Evolutionary conservation across 2,888 invertebrate genomes (phyloP), one percentile per base, ranked within the genome.

Genomic region (Pterobdella sp.): DNA sequence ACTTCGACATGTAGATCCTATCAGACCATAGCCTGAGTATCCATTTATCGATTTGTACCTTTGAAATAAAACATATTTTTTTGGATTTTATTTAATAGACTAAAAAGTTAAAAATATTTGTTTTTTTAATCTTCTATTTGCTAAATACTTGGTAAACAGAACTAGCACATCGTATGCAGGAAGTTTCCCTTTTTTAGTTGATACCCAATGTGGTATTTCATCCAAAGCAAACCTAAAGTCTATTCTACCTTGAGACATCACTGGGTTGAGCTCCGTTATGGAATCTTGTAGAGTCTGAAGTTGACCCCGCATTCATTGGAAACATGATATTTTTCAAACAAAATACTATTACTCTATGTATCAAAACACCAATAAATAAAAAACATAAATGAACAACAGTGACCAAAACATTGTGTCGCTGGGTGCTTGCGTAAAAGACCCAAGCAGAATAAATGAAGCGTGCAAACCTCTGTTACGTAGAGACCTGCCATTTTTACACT

Each of bases 291-390:
- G 10, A 7, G 42, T 42, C 42, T 63, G n/a, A 7, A 49, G n/a
- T 49, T 18, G 52, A n/a, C 14, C 14, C 14, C 14, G n/a, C 52
- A 49, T 49, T 18, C 14, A 49, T 18, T 49, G 14, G 52, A 49
- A 49, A 49, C 52, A n/a, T 49, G 52, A 18, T 49, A 49, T 49
- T 49, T 49, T 49, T 49, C 14, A 49, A 49, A 49, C n/a, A 49
- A 49, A 49, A 49, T 49, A 18, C 52, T 49, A 49, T 49, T 18
- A 49, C 14, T 18, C n/a, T 14, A 14, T 49, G 52, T 18, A 49
- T n/a, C n/a, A n/a, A n/a, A n/a, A n/a, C n/a, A n/a, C n/a, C n/a
- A n/a, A n/a, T n/a, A n/a, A n/a, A n/a, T n/a, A n/a, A n/a, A n/a
- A n/a, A n/a, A 7, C 7, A 42, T 42, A 42, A 7, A 42, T 42